Evolutionary conservation across 2,888 invertebrate genomes (phyloP).

Genomic region (Lumbricus terrestris): DNA sequence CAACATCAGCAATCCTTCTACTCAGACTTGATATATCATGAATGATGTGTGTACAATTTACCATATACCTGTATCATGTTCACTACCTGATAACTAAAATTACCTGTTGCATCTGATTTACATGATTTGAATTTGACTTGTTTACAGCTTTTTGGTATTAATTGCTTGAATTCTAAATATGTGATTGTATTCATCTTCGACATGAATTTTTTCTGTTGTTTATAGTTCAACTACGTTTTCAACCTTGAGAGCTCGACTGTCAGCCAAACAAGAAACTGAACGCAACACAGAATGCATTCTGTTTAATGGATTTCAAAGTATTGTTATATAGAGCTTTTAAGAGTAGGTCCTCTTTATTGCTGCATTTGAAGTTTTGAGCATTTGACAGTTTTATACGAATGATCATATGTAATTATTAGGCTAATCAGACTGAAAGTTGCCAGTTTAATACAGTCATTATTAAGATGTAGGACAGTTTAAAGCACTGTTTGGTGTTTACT

Average conservation of each 20-base stretch:
- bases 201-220: neutral
- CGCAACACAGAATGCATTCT: neutral
- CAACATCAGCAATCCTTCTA: too few relatives aligned
- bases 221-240: neutral
- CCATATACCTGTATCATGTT: neutral
- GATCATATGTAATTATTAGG: neutral
- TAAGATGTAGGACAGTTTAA: neutral
- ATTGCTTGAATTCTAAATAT: neutral
- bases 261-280: neutral
- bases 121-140: neutral
- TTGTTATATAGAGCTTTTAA: neutral
- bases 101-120: neutral
- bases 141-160: neutral
- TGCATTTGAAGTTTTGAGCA: neutral
- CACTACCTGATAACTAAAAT: neutral
- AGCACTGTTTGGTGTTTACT: neutral
- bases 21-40: neutral
- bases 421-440: neutral
- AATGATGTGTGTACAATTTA: neutral
- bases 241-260: constrained; percentile 4
- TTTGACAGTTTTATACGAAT: neutral
- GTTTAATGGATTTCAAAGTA: neutral
- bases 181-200: neutral
- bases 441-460: neutral
- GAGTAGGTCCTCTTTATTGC: neutral